Evolutionary conservation across 92 coral and sea anemone genomes (phyloP), one percentile per base, ranked within the genome.

Genomic region (Bergia puertoricense): DNA sequence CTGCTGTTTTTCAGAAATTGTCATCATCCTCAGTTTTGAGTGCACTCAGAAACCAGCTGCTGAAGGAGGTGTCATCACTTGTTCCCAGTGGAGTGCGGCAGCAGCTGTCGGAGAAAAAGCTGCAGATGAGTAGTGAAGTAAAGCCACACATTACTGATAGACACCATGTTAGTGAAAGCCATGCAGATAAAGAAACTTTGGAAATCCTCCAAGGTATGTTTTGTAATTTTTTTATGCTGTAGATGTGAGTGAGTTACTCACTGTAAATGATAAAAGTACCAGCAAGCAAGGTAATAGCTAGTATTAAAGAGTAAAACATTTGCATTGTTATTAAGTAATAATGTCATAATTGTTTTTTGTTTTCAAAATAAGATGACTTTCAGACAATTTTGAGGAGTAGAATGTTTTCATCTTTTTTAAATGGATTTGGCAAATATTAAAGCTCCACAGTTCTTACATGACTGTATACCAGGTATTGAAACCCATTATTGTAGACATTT

Each of bases 171-270:
- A 84, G 79, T 13, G 90, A 81, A 8, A 89, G 78, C 77, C 96
- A 95, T 13, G 92, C 95, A 22, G 99, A 96, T 57, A 94, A 93
- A 84, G 99, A 96, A 92, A 96, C 99, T 16, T 77, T 96, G 88
- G 99, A 96, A 88, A 96, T 96, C 36, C 92, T 96, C 66, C 94
- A 95, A 95, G 99, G 99, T 96, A 87, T 48, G 22, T 36, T 14
- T 14, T 54, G 40, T 6, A 11, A 36, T 36, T 36, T 16, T 57
- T 42, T 22, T 54, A 44, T 36, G 11, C 6, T 78, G 18, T 2
- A 36, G 7, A 45, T 78, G 30, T 42, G 51, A 23, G 51, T 5
- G 6, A 46, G 51, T 46, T 46, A 46, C 3, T 46, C 51, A 9
- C 8, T 46, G 51, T 46, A 46, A 46, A 46, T 46, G 5, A 46